Evolutionary conservation across 35 echinoderm and acorn worm genomes (phyloP), one percentile per base, ranked within the genome.

Genomic region (Apostichopus parvimensis): DNA sequence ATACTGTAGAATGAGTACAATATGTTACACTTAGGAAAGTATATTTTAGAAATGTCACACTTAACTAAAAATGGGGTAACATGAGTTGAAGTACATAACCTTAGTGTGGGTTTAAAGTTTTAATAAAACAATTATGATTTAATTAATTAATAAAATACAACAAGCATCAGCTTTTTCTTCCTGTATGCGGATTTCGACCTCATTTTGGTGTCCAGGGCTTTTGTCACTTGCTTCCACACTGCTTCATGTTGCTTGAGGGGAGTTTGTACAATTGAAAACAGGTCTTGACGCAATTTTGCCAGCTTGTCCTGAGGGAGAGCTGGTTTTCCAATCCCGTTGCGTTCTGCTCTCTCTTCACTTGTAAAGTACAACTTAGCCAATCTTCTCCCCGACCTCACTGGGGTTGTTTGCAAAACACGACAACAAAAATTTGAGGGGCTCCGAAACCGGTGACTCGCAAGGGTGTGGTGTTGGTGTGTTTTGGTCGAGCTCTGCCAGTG

Each of bases 211-310:
- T 79, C 77, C 18, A 79, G 77, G 21, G 77, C 77, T 8, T 12
- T 79, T 2, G 77, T 79, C 77, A 79, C 77, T 79, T 5, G 14
- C 77, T 79, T 79, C 77, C 77, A 79, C 6, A 79, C 10, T 0
- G 10, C 14, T n/a, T 10, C 21, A n/a, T 79, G 77, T 79, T 79
- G 9, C 3, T 22, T 22, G 9, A 22, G 4, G 13, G 77, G 77
- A n/a, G 77, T 79, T 22, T 6, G 77, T 22, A 79, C 6, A 79
- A 79, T 79, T 6, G 34, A 79, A 79, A 79, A 79, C 23, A 79
- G 23, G 77, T 79, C 77, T n/a, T 52, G 13, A 4, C 77, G 24
- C 34, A 79, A 22, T 79, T 10, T n/a, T 79, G 77, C 77, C 8
- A 79, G 23, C 77, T 22, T 79, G 14, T n/a, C 23, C 9, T 13